Evolutionary conservation across 92 coral and sea anemone species (phyloP).

Genomic region (Zoanthus gigantus): DNA sequence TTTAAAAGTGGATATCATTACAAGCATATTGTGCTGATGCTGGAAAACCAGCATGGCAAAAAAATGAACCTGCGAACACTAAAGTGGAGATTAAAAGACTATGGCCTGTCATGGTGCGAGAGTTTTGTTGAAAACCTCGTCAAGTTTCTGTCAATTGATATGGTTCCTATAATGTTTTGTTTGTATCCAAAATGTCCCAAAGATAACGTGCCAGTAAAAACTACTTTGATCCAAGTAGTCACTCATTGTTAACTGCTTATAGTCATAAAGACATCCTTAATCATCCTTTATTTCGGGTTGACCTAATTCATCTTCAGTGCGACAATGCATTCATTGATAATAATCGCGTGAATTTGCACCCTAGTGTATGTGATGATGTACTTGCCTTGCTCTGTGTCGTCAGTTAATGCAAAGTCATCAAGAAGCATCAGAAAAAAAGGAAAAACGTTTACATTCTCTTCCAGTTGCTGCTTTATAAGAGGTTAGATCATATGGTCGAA

Average conservation of each 20-base stretch:
- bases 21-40: no score
- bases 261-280: background rate
- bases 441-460: constrained; percentile 76
- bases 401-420: background rate
- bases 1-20: no score
- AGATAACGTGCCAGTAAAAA: background rate
- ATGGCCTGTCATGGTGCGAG: no score
- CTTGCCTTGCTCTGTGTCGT: no score
- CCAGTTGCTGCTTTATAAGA: constrained; percentile 68
- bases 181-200: background rate
- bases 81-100: no score
- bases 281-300: background rate
- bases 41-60: no score
- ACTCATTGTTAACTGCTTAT: no score
- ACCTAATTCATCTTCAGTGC: background rate
- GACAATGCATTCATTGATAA: background rate
- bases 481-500: constrained; percentile 49
- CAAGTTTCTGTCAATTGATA: no score
- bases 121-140: no score
- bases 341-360: no score
- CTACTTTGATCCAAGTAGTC: background rate
- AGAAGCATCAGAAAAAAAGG: constrained; percentile 39
- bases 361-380: no score
- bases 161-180: background rate
- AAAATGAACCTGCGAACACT: no score